These are phyloP conservation scores for Ctena decussata DNA, from an alignment of 2,888 invertebrate genomes.

Conservation along the genomic window DNA sequence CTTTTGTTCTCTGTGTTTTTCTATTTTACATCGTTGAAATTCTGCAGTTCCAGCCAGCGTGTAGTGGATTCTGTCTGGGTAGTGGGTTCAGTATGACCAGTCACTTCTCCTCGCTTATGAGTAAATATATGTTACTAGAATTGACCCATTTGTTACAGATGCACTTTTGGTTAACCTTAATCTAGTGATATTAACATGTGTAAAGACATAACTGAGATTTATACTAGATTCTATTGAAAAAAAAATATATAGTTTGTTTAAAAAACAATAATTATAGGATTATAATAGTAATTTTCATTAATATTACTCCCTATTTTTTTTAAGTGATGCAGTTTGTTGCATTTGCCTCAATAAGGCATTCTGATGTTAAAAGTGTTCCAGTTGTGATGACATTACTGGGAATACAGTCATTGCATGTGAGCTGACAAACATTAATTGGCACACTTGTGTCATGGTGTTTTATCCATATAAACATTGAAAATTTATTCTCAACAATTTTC, in stretches of 20 bases:
- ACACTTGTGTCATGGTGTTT: background rate
- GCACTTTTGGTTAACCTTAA: too few relatives aligned
- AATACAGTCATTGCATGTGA: background rate
- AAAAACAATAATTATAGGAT: background rate
- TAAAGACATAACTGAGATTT: background rate
- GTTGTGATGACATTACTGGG: background rate
- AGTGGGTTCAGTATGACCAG: too few relatives aligned
- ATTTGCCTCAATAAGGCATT: background rate
- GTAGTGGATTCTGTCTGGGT: too few relatives aligned
- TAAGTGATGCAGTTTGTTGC: background rate
- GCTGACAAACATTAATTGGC: background rate
- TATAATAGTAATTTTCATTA: background rate
- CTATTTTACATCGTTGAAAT: too few relatives aligned
- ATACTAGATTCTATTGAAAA: background rate
- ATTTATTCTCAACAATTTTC: background rate
- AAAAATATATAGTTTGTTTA: background rate
- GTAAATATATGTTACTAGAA: too few relatives aligned
- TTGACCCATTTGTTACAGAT: too few relatives aligned
- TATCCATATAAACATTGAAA: background rate
- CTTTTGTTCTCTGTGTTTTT: too few relatives aligned
- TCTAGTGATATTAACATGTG: background rate
- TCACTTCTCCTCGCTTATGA: too few relatives aligned
- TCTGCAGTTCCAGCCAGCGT: too few relatives aligned
- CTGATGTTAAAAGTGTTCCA: background rate
- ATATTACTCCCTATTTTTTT: background rate